Base-by-base conservation (phyloP, 2,113 vertebrate species). In the Cyphotilapia sp. region DNA sequence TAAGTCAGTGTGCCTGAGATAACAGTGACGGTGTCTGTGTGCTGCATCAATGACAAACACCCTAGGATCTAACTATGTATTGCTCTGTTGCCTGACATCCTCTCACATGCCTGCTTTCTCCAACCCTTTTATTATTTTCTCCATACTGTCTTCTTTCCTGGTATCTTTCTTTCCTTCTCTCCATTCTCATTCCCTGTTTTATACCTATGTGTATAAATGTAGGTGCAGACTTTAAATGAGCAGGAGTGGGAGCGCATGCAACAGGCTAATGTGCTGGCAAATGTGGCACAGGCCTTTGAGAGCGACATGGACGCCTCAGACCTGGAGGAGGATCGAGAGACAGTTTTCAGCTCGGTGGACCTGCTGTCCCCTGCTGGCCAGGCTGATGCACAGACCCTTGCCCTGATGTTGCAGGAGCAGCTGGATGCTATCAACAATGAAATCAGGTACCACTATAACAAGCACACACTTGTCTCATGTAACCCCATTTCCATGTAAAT, bases 181-280 rank as follows among this genome's bases (percentile, higher is more conserved):
- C 31, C 42, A 29, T 47, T 17, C 33, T 29, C 24, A 4, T 24
- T 4, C 14, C 27, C 61, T 45, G 22, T 57, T 16, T 81, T n/a
- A 8, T 7, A 5, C 31, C 22, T 84, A 27, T 59, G 3, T 87
- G 33, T 19, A 3, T 82, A 4, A 3, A 13, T 82, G 19, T 91
- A 99, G 98, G 99, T 99, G 86, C 98, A 99, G 87, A 99, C 99
- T 2, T 95, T 99, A 24, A 99, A 99, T 0, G 98, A 99, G 89
- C 99, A 99, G 96, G 99, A 99, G 7, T 99, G 99, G 99, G 98
- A 99, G 82, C 97, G 99, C 3, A 98, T 98, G 82, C 98, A 99
- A 90, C 98, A 99, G 94, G 99, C 98, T 12, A 99, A 97, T 1
- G 99, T 99, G 7, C 88, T 99, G 94, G 99, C 99, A 2, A 99